These are phyloP conservation scores for Dioctria linearis DNA, from an alignment of 2,888 invertebrate species.

Conservation along the genomic window DNA sequence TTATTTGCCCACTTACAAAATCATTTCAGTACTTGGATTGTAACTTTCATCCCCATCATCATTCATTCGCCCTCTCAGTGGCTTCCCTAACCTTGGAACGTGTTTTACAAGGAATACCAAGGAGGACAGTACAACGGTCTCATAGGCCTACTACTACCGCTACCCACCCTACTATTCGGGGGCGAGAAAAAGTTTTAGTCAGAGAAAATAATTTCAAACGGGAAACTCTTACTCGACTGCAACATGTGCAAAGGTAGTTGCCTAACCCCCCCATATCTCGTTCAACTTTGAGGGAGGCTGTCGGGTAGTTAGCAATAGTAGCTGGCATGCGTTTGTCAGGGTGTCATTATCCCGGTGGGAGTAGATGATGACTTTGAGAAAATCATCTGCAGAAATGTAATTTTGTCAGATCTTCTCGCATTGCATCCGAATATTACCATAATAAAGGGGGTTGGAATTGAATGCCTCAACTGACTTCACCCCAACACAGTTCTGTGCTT, in stretches of 20 bases:
- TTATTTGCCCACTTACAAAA: slow-evolving; percentile 58
- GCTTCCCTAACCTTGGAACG: slow-evolving; percentile 52
- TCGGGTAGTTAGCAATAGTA: slow-evolving; percentile 40
- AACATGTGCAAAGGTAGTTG: slow-evolving; percentile 45
- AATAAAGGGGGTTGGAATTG: slow-evolving; percentile 41
- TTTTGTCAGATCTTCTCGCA: slow-evolving; percentile 52
- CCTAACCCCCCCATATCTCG: neutral
- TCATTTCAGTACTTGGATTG: slow-evolving; percentile 57
- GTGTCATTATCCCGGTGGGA: slow-evolving; percentile 58
- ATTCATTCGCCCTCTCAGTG: slow-evolving; percentile 42
- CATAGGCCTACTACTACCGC: slow-evolving; percentile 4
- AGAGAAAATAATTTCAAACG: slow-evolving; percentile 19
- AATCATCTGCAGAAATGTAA: slow-evolving; percentile 57
- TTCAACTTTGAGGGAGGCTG: neutral
- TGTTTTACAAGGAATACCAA: slow-evolving; percentile 20
- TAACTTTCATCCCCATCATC: slow-evolving; percentile 58
- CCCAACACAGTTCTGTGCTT: slow-evolving; percentile 6
- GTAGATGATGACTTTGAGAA: slow-evolving; percentile 55
- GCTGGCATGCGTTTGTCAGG: slow-evolving; percentile 53
- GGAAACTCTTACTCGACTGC: neutral
- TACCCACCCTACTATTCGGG: neutral
- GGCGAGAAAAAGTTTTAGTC: slow-evolving; percentile 23
- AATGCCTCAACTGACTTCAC: slow-evolving; percentile 39
- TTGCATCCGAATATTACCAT: slow-evolving; percentile 41
- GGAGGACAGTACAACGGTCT: neutral